phyloP scores from a whole-genome alignment of 2,113 vertebrate species.

The Colinus virginianus region DNA sequence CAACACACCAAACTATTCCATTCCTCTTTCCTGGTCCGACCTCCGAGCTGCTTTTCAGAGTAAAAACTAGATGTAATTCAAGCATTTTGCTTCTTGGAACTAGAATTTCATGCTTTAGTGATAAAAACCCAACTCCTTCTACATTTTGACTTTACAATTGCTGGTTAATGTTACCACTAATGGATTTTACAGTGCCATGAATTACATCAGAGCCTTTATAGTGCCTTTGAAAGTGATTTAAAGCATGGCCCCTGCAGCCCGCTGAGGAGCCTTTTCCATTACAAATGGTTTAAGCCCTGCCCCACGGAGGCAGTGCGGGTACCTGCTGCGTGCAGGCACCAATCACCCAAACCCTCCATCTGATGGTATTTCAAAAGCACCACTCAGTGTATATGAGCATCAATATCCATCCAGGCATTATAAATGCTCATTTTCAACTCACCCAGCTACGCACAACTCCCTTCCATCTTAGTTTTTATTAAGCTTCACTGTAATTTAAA shows the following conservation, averaged over 20 bases:
- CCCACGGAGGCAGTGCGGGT: neutral
- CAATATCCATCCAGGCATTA: neutral
- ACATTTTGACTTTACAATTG: neutral
- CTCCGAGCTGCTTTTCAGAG: neutral
- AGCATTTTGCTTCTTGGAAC: rapidly evolving
- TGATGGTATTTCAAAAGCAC: neutral
- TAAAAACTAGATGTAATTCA: neutral
- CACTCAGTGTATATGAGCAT: neutral
- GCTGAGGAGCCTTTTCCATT: neutral
- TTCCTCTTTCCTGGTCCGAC: neutral
- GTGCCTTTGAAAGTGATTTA: constrained; percentile 8
- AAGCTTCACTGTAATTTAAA: neutral
- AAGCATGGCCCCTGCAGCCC: neutral
- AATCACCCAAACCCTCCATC: neutral
- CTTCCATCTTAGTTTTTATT: neutral
- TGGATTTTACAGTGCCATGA: constrained; percentile 14
- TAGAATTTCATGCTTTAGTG: neutral
- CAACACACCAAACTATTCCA: neutral
- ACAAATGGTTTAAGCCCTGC: neutral
- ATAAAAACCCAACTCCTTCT: neutral
- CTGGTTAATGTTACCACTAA: neutral
- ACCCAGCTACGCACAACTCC: neutral
- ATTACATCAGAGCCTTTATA: neutral
- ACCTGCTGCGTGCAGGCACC: neutral
- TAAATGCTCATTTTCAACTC: neutral